Base-by-base conservation (phyloP, 2,113 vertebrate genomes). In the Ceyx margarethae region DNA sequence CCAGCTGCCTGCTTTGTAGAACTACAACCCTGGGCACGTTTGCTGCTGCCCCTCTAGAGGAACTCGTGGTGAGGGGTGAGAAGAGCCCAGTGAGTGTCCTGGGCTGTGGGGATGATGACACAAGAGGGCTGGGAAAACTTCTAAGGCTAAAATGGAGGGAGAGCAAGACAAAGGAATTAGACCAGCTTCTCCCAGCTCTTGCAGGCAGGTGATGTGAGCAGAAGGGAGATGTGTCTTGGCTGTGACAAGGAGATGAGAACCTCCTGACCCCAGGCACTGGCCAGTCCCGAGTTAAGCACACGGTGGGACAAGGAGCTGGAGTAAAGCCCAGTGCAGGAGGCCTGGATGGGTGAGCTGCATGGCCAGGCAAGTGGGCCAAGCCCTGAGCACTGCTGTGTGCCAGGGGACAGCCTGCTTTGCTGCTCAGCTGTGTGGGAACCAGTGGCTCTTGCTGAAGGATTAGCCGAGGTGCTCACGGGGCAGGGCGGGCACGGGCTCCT, bases 361-460 rank as follows among this genome's bases (percentile, higher is more conserved):
- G 18, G 62, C 26, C 5, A 11, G 54, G 73, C 9, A 25, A 14
- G 31, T 2, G 48, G 69, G 56, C 11, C 8, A 19, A 4, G 65
- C 19, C 13, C 25, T 3, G 60, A 62, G 61, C 48, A 3, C 3
- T 7, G 85, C 81, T 53, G 33, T 93, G 50, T 13, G 1, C 22
- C 56, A 14, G 81, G 11, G 85, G 80, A 48, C 81, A 87, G 94
- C 1, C 33, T 3, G 67, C 33, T 13, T 62, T 2, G 4, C 56
- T 42, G 89, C 77, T 48, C 76, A 79, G 90, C 56, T 93, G 94
- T 89, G 92, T 97, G 97, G 96, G 96, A 96, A 96, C 91, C 29
- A 31, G 51, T 56, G 40, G 86, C 87, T 40, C 89, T 45, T 8
- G 46, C 48, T 8, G 42, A 22, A 57, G 82, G 94, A 96, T 89